A percentile compares a stretch with the other conserved stretches of the same genome.
Evolutionary conservation across 2,113 vertebrate genomes (phyloP).

Genomic region (Isurus oxyrinchus): DNA sequence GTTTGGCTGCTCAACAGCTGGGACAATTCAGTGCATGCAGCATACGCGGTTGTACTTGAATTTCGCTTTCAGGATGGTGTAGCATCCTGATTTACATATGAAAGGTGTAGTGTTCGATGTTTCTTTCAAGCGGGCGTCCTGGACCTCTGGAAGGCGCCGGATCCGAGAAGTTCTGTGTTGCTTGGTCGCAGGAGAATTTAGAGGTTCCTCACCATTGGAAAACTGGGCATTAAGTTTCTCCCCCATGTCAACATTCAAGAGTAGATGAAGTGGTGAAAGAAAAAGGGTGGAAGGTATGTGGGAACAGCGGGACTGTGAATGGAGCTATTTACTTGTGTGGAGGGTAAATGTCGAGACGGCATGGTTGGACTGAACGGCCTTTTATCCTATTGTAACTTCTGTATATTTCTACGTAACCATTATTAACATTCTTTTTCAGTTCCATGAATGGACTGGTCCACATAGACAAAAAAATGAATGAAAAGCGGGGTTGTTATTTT

Average conservation of each 20-base stretch:
- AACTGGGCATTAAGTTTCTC: neutral
- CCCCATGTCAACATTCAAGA: neutral
- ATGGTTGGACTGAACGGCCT: neutral
- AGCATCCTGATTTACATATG: neutral
- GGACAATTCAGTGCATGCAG: neutral
- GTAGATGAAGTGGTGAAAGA: neutral
- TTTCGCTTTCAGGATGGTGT: neutral
- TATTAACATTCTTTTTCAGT: neutral
- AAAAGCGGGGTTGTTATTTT: constrained; percentile 33
- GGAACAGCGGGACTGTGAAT: neutral
- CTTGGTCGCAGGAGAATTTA: neutral
- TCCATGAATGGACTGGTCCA: constrained; percentile 43
- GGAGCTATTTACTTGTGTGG: neutral
- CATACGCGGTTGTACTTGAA: neutral
- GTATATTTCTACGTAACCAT: neutral
- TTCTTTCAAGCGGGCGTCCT: neutral
- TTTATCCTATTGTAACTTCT: too few species aligned
- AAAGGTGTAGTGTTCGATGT: neutral
- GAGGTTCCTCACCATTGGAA: neutral
- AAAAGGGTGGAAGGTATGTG: neutral
- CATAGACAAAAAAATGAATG: constrained; percentile 42
- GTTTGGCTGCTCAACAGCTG: neutral
- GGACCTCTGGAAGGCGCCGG: neutral
- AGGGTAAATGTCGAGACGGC: neutral
- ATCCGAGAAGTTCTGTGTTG: neutral